Evolutionary conservation across 2,113 vertebrate genomes (phyloP), one percentile per base, ranked within the genome.

Genomic region (Eolophus roseicapilla): DNA sequence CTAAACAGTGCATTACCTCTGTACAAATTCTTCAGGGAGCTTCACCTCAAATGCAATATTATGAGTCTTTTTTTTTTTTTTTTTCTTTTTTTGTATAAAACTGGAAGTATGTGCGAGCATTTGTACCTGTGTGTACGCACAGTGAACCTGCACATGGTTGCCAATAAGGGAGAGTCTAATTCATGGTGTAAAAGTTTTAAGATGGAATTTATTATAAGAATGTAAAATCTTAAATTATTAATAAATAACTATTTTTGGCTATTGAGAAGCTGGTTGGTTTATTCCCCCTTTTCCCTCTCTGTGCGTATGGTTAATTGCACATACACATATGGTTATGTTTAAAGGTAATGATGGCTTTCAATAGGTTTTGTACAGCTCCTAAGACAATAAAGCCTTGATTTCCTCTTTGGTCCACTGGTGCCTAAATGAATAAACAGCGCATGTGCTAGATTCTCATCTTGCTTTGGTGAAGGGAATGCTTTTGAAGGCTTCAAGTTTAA

Each of bases 221-320:
- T 99, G 99, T 99, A 99, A 98, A 99, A 98, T 98, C 98, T 98
- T 99, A 99, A 99, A 98, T 99, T 99, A 99, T 99, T 99, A 99
- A 99, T 99, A 99, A 99, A 99, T 99, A 98, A 98, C 98, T 99
- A 99, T 99, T 99, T 97, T 99, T 99, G 99, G 98, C 98, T 99
- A 99, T 98, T 97, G 97, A 97, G 88, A 97, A 95, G 57, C 67
- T 94, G 62, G 84, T 82, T 96, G 84, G 21, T 90, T 95, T 88
- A 59, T 96, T 85, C 68, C 52, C n/a, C 52, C 17, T 60, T 85
- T 62, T 62, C 53, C 41, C 20, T 92, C 47, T 60, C 35, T 41
- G 70, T 90, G 83, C 44, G 24, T 86, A 77, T 88, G 62, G 70
- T 80, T 93, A 88, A 78, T 82, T 84, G 63, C 80, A 90, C 67